These are phyloP conservation scores for Branchellion lobata DNA, from an alignment of 2,888 invertebrate species.

Conservation along the genomic window DNA sequence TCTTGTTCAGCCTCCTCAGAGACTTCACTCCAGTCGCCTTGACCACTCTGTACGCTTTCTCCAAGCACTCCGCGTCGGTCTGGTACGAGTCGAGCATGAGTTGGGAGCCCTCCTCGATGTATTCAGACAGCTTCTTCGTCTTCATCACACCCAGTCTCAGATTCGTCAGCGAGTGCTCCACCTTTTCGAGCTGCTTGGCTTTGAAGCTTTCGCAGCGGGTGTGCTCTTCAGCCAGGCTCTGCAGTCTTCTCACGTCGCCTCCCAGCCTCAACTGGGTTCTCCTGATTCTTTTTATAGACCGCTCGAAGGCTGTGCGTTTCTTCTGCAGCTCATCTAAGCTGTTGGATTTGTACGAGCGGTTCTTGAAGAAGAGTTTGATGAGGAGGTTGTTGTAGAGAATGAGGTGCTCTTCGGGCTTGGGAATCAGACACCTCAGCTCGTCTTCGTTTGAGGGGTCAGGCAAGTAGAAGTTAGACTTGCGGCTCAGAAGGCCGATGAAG, in stretches of 20 bases:
- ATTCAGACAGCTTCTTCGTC: background rate
- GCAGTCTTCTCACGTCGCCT: background rate
- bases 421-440: background rate
- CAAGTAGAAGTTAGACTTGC: background rate
- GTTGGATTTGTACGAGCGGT: background rate
- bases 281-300: background rate
- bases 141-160: background rate
- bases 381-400: constrained; percentile 16
- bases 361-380: constrained; percentile 11
- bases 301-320: background rate
- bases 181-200: background rate
- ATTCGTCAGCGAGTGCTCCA: background rate
- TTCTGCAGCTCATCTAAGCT: background rate
- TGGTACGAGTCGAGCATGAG: background rate
- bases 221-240: background rate
- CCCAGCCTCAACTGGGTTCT: background rate
- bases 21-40: background rate
- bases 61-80: background rate
- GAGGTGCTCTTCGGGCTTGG: constrained; percentile 12
- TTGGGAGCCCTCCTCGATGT: background rate
- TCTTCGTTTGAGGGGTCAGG: constrained; percentile 7
- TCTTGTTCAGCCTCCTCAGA: background rate
- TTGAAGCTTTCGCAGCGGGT: background rate
- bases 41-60: background rate
- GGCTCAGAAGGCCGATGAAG: background rate